Conservation (phyloP, 2,888 invertebrate genomes). For the Pseudanteris insignis region DNA sequence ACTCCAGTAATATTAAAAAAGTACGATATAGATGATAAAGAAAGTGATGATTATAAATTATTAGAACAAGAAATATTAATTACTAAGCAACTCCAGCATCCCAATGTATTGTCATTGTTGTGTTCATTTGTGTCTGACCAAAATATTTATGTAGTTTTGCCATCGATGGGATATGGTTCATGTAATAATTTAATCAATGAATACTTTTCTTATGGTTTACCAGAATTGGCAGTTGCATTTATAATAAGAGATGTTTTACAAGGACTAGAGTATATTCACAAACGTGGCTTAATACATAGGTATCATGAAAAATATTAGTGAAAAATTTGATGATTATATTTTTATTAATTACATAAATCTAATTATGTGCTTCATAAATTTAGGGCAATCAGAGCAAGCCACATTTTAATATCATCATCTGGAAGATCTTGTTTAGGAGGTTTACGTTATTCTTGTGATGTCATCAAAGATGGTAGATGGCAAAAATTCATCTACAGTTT, state of each 20-base stretch:
- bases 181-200: constrained; percentile 80
- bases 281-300: constrained; percentile 86
- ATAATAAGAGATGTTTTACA: constrained; percentile 81
- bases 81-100: constrained; percentile 81
- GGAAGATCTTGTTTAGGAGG: constrained; percentile 82
- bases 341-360: too few species aligned
- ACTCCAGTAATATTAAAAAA: constrained; percentile 79
- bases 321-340: too few species aligned
- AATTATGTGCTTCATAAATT: too few species aligned
- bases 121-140: constrained; percentile 81
- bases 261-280: constrained; percentile 86
- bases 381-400: constrained; percentile 85
- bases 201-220: constrained; percentile 81
- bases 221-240: constrained; percentile 82
- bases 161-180: constrained; percentile 86
- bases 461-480: constrained; percentile 77
- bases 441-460: constrained; percentile 79
- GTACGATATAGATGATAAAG: constrained; percentile 76
- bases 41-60: constrained; percentile 72
- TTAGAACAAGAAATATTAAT: constrained; percentile 82
- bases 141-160: constrained; percentile 82
- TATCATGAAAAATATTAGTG: too few species aligned
- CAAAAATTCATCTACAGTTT: constrained; percentile 78
- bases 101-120: constrained; percentile 79
- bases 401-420: constrained; percentile 79